Percentiles rank a stretch among this genome's conserved stretches.
Conservation (phyloP, 2,113 vertebrate species). For the Nettapus auritus region DNA sequence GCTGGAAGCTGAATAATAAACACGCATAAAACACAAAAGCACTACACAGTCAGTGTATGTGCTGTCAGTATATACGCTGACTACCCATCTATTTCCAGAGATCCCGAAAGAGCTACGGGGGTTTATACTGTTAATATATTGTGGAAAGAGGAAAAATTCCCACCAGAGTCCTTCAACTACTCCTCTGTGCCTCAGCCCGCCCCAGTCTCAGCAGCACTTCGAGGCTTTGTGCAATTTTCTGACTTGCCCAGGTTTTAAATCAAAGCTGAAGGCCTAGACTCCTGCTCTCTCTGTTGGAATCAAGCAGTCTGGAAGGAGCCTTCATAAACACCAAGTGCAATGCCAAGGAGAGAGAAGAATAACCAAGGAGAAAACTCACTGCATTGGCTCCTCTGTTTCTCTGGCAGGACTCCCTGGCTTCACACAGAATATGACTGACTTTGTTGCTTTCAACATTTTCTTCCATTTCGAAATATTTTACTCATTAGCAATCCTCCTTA, state of each 20-base stretch:
- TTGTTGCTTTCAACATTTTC: conserved; percentile 70
- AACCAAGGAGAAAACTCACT: conserved; percentile 60
- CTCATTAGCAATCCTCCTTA: conserved; percentile 69
- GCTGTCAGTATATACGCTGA: background rate
- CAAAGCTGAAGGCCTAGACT: background rate
- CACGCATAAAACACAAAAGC: background rate
- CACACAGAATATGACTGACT: conserved; percentile 59
- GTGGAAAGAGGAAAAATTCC: conserved; percentile 16
- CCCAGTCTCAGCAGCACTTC: background rate
- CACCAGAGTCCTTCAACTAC: background rate
- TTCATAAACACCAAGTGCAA: conserved; percentile 18
- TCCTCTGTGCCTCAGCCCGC: background rate
- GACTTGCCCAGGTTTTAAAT: background rate
- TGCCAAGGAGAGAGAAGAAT: conserved; percentile 57
- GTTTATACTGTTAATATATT: conserved; percentile 25
- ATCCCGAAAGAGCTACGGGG: background rate
- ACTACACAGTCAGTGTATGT: background rate
- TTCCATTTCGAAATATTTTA: conserved; percentile 71
- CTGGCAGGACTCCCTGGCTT: conserved; percentile 71
- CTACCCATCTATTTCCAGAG: background rate
- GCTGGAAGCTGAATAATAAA: conserved; percentile 23
- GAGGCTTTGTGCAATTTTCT: background rate
- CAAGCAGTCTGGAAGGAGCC: conserved; percentile 39
- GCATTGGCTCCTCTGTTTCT: conserved; percentile 47
- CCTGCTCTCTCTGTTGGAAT: background rate